Base-by-base conservation (phyloP, 2,797 vertebrate species). In the Danio albolineatus region DNA sequence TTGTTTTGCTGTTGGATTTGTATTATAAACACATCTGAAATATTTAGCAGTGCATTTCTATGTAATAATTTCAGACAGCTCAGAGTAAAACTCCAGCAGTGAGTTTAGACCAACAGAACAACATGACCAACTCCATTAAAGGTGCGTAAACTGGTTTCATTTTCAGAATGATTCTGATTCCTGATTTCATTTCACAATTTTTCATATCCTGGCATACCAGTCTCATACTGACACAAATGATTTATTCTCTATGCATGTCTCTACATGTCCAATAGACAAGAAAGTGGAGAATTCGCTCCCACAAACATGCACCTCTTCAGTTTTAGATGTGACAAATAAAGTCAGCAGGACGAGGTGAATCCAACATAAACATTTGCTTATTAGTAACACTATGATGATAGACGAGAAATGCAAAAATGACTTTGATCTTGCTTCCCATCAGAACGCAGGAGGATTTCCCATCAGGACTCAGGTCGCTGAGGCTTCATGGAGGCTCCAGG, bases 401-500 rank as follows among this genome's bases (percentile, higher is more conserved):
- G 13, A 39, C 12, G 60, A 44, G 43, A 6, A 16, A 39, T 13
- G 43, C 14, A 64, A 7, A 54, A 14, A 1, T 80, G 60, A 65
- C 21, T 43, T 61, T 7, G 2, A 38, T 78, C 17, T 41, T 1
- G 54, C 61, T 53, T 62, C 39, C 39, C 46, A 43, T 85, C 83
- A 95, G 94, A 83, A 88, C 91, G 64, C 93, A 91, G 84, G 94
- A 95, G 79, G 93, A 94, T 73, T 92, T 94, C 76, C 94, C 57
- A 44, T 71, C 67, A 44, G 67, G 57, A 7, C 39, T 90, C 78
- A 83, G 90, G 46, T 90, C 95, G 81, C 86, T 95, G 80, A 93
- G 94, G 77, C 94, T 93, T 65, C 94, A 95, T 4, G 94, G 95
- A 59, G 94, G 95, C 73, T 96, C 95, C 0, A 96, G 95, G 76